phyloP scores from a whole-genome alignment of 2,888 invertebrate genomes.

The Muscina levida region DNA sequence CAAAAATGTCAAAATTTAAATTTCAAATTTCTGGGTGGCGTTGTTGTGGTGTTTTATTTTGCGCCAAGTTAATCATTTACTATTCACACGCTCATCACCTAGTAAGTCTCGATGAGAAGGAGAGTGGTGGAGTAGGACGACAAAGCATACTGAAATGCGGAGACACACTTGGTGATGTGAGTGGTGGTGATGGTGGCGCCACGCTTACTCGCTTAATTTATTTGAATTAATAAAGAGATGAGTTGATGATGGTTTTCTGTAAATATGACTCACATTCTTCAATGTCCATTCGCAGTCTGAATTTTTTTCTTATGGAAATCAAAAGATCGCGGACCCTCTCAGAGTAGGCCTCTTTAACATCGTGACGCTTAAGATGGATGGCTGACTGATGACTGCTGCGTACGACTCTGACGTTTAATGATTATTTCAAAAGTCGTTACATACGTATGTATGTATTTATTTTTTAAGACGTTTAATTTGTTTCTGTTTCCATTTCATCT shows the following conservation, averaged over 20 bases:
- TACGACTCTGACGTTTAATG: conserved; percentile 33
- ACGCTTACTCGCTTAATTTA: conserved; percentile 52
- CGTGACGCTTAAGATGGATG: conserved; percentile 32
- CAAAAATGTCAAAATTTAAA: conserved; percentile 37
- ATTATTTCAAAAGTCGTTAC: conserved; percentile 36
- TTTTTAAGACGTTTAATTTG: conserved; percentile 29
- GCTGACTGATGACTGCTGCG: conserved; percentile 44
- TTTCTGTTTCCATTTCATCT: conserved; percentile 13
- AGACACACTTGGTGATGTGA: neutral
- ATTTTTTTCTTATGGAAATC: conserved; percentile 10
- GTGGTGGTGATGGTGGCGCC: conserved; percentile 40
- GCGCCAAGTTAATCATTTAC: neutral
- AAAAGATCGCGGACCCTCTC: neutral
- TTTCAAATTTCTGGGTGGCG: conserved; percentile 11
- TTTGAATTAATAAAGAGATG: conserved; percentile 17
- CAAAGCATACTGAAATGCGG: neutral
- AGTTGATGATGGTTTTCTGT: neutral
- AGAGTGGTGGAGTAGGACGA: neutral
- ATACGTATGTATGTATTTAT: conserved; percentile 40
- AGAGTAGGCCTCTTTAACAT: neutral
- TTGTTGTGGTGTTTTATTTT: neutral
- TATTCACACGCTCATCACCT: too few relatives aligned
- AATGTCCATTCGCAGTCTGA: neutral
- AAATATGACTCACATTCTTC: conserved; percentile 32
- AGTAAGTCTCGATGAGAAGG: neutral